A percentile compares a stretch with the other conserved stretches of the same genome.
phyloP scores from a whole-genome alignment of 2,888 invertebrate species.

The Tolmerus cingulatus region DNA sequence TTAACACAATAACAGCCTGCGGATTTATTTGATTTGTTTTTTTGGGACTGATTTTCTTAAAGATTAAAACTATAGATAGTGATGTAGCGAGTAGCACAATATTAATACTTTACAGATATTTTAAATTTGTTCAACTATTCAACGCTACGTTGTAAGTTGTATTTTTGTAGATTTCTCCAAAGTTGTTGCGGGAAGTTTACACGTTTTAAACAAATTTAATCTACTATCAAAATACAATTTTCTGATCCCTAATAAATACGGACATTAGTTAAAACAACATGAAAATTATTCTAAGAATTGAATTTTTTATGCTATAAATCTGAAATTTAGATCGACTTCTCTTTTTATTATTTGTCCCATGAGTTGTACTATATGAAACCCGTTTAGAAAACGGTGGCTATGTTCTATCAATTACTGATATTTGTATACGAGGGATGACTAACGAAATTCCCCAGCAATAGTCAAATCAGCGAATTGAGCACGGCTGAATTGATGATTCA shows the following conservation, averaged over 20 bases:
- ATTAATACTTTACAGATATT: neutral
- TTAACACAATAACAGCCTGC: neutral
- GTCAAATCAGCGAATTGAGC: no score
- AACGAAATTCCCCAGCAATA: neutral
- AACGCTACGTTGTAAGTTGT: no score
- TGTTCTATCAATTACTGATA: neutral
- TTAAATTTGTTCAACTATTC: neutral
- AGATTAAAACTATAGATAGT: neutral
- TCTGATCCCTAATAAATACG: no score
- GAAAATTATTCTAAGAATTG: neutral
- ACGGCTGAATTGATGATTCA: neutral
- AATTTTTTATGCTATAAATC: neutral
- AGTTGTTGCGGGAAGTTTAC: no score
- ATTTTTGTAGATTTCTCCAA: neutral
- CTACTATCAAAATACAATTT: no score
- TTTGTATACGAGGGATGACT: neutral
- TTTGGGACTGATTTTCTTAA: neutral
- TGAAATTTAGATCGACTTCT: neutral
- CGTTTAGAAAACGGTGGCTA: neutral
- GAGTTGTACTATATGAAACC: neutral
- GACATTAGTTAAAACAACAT: neutral
- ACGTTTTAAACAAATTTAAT: no score
- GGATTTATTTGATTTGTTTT: neutral
- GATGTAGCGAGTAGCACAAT: neutral
- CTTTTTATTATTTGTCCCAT: neutral